Evolutionary conservation across 2,797 vertebrate genomes (phyloP).

Genomic region (Ara ararauna): DNA sequence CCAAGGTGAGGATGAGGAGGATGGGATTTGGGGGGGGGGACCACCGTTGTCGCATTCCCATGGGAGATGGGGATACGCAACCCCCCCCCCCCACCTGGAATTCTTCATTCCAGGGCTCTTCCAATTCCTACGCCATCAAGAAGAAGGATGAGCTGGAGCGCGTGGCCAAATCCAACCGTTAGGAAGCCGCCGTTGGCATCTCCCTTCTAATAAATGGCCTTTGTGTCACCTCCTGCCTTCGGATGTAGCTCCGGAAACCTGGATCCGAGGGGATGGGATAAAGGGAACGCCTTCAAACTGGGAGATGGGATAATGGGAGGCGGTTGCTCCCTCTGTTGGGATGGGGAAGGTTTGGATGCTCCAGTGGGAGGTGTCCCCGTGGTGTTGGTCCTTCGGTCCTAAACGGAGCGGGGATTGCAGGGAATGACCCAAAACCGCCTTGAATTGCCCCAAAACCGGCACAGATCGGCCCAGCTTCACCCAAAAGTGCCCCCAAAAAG

Average conservation of each 20-base stretch:
- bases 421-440: too few species aligned
- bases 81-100: background rate
- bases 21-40: fast-evolving
- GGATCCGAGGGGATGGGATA: background rate
- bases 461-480: too few species aligned
- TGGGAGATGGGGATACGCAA: fast-evolving
- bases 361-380: too few species aligned
- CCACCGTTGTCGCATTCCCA: background rate
- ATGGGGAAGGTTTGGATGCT: too few species aligned
- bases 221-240: background rate
- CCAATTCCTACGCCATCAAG: slow-evolving; percentile 98
- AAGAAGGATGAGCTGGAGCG: slow-evolving; percentile 98
- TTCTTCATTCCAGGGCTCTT: slow-evolving; percentile 85
- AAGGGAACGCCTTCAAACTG: too few species aligned
- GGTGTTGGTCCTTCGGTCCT: fast-evolving
- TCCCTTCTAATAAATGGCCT: background rate
- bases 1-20: slow-evolving; percentile 81
- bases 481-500: too few species aligned
- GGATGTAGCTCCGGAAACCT: too few species aligned
- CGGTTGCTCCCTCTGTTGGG: too few species aligned
- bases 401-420: too few species aligned
- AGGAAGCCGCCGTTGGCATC: slow-evolving; percentile 3
- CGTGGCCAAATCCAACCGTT: slow-evolving; percentile 96
- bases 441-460: too few species aligned
- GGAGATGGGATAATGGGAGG: too few species aligned